A percentile compares a stretch with the other conserved stretches of the same genome.
Evolutionary conservation across 2,888 invertebrate genomes (phyloP).

Genomic region (Coelinius sp.): DNA sequence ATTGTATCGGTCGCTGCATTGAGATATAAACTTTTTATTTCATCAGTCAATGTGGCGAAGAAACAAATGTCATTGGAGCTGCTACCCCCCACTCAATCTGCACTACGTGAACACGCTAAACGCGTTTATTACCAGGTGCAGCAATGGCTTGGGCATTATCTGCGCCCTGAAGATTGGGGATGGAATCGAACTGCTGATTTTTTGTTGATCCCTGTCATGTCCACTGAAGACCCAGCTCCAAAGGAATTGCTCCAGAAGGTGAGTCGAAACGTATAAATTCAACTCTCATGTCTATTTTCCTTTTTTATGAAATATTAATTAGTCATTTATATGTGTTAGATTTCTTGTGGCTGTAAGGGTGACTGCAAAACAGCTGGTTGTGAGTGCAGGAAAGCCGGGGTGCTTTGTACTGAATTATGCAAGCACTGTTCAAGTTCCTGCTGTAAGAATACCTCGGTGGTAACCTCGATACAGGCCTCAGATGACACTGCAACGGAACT

Average conservation of each 20-base stretch:
- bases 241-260: slow-evolving; percentile 35
- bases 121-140: too few species aligned
- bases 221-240: slow-evolving; percentile 26
- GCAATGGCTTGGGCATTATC: slow-evolving; percentile 46
- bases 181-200: slow-evolving; percentile 42
- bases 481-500: too few species aligned
- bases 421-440: not conserved
- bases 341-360: not conserved
- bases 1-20: not conserved
- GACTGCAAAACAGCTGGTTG: not conserved
- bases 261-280: slow-evolving; percentile 1
- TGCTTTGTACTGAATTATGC: not conserved
- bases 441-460: too few species aligned
- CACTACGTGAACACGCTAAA: slow-evolving; percentile 41
- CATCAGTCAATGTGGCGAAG: slow-evolving; percentile 4
- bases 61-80: slow-evolving; percentile 25
- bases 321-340: not conserved
- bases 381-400: not conserved
- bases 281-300: not conserved
- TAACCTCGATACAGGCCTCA: too few species aligned
- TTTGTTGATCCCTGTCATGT: slow-evolving; percentile 43
- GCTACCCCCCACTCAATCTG: slow-evolving; percentile 37
- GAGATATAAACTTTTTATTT: not conserved
- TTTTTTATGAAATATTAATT: not conserved
- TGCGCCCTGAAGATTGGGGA: slow-evolving; percentile 45